Base-by-base conservation (phyloP, 2,797 vertebrate species). In the Dipus sagitta region DNA sequence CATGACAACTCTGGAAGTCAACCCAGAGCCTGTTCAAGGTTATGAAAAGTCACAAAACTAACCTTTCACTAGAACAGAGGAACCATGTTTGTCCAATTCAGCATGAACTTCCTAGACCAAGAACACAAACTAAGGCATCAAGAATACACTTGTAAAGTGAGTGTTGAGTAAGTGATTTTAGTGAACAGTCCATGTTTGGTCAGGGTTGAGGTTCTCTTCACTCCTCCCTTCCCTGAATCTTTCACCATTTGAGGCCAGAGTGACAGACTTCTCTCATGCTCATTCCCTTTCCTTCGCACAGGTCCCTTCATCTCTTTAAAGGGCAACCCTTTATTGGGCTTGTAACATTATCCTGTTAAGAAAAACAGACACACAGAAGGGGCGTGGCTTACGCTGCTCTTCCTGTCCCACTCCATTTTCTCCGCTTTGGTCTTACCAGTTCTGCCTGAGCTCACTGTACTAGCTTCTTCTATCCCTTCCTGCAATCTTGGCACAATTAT, bases 351-450 rank as follows among this genome's bases (percentile, higher is more conserved):
- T 60, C 28, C 38, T 38, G 2, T 47, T 71, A 68, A 78, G 72
- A 77, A 94, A 77, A 82, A 21, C 13, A 76, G 71, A 26, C 15
- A 24, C 23, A 26, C 18, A 34, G 6, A 68, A 30, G 28, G 17
- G 0, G 0, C 71, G 38, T 20, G 15, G 60, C 60, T 62, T 62
- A 13, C 17, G 14, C n/a, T 42, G 0, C 47, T 85, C 3, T 58
- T 94, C 38, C 21, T 6, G 7, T 26, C 11, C 42, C 26, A 0
- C 6, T 47, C 62, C 54, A 58, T 58, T 17, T 78, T 76, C 15
- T 32, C 52, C 80, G 18, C 17, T 28, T 60, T 10, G 0, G 1
- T 32, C 78, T 42, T 30, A 64, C 52, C 6, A 67, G 12, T 54
- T 21, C 47, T 76, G 80, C 82, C 21, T 28, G 34, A 47, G 52